phyloP scores from a whole-genome alignment of 2,797 vertebrate species.

The Brachymystax lenok region DNA sequence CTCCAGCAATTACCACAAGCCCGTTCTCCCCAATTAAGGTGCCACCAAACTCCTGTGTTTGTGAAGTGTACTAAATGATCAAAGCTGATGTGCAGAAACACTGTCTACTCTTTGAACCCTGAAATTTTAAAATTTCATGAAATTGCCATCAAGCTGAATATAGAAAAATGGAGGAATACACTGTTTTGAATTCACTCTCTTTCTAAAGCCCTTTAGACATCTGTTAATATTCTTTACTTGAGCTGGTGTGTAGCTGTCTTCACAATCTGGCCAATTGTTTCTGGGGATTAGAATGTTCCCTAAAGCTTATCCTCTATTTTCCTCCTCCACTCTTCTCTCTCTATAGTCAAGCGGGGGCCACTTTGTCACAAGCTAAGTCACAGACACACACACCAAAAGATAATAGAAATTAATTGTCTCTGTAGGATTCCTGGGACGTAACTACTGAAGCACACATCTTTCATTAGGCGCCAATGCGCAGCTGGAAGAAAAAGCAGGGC shows the following conservation, averaged over 20 bases:
- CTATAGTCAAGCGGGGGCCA: background rate
- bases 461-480: background rate
- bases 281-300: background rate
- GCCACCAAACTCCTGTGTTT: background rate
- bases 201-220: background rate
- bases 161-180: background rate
- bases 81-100: background rate
- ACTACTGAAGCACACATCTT: background rate
- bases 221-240: constrained; percentile 7
- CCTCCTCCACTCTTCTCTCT: background rate
- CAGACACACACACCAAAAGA: background rate
- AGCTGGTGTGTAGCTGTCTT: constrained; percentile 5
- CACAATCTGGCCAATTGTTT: constrained; percentile 12
- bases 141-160: background rate
- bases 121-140: background rate
- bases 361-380: constrained; percentile 13
- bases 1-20: no score
- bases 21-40: background rate
- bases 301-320: background rate
- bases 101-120: background rate
- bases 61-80: background rate
- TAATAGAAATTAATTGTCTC: background rate
- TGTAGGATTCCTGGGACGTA: background rate
- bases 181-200: constrained; percentile 2
- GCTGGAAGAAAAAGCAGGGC: constrained; percentile 3